These are phyloP conservation scores for Anastrepha ludens DNA, from an alignment of 1,140 invertebrate genomes.

Conservation along the genomic window DNA sequence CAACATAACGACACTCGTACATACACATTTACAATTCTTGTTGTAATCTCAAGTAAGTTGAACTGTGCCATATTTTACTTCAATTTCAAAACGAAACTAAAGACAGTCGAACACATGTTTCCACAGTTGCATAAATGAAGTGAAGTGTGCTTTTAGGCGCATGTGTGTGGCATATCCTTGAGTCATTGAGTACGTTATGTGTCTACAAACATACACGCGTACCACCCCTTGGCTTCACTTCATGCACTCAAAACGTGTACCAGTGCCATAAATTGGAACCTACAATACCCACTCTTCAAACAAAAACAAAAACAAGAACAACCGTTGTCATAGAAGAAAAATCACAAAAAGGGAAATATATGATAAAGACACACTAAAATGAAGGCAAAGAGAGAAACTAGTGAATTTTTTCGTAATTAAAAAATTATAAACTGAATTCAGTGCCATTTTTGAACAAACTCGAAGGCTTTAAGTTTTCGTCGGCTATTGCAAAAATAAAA, in stretches of 20 bases:
- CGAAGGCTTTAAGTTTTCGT: slow-evolving; percentile 43
- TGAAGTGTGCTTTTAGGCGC: slow-evolving; percentile 26
- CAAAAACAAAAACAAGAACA: slow-evolving; percentile 10
- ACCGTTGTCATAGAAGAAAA: neutral
- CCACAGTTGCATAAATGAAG: neutral
- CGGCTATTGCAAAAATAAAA: slow-evolving; percentile 33
- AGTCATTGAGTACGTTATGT: neutral
- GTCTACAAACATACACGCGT: neutral
- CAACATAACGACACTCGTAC: neutral
- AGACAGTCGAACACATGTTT: slow-evolving; percentile 5
- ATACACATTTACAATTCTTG: slow-evolving; percentile 19
- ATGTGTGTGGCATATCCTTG: neutral
- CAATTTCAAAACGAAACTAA: neutral
- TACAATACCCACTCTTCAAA: neutral
- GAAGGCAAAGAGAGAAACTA: slow-evolving; percentile 8
- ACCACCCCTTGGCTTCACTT: neutral
- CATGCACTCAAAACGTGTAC: slow-evolving; percentile 4
- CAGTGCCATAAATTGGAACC: slow-evolving; percentile 49
- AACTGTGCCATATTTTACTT: slow-evolving; percentile 46
- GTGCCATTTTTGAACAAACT: slow-evolving; percentile 47
- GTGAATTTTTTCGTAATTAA: slow-evolving; percentile 39
- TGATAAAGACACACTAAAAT: neutral
- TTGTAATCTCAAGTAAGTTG: slow-evolving; percentile 38
- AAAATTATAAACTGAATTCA: slow-evolving; percentile 38
- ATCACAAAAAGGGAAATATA: neutral